These are phyloP conservation scores for Danionella cerebrum DNA, from an alignment of 2,113 vertebrate genomes.

Conservation along the genomic window DNA sequence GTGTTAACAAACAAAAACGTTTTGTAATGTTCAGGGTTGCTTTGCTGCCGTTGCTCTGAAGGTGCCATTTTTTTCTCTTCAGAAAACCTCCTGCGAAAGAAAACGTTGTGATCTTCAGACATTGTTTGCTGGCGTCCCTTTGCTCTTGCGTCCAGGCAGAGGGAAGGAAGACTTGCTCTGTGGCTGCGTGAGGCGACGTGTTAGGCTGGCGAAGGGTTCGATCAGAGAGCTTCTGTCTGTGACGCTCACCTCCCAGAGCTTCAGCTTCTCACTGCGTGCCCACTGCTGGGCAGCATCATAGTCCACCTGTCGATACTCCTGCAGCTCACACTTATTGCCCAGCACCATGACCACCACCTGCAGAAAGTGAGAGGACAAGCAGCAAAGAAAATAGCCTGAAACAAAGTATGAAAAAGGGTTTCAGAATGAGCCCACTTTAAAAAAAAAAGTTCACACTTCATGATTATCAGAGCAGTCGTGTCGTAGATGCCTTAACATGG, in stretches of 20 bases:
- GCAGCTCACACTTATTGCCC: constrained; percentile 86
- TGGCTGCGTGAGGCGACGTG: constrained; percentile 86
- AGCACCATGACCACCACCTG: constrained; percentile 83
- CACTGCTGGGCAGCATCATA: constrained; percentile 81
- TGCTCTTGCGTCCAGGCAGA: constrained; percentile 84
- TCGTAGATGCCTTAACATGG: too few relatives aligned
- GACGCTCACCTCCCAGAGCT: constrained; percentile 91
- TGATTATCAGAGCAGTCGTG: too few relatives aligned
- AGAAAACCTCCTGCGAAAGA: too few relatives aligned
- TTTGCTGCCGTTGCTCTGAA: too few relatives aligned
- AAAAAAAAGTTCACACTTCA: too few relatives aligned
- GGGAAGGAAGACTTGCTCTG: constrained; percentile 91
- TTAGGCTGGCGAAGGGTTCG: constrained; percentile 84
- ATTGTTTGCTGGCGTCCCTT: constrained; percentile 76
- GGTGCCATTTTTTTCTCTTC: too few relatives aligned
- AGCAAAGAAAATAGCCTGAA: too few relatives aligned
- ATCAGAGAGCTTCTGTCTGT: constrained; percentile 76
- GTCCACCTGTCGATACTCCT: constrained; percentile 80
- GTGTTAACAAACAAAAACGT: too few relatives aligned
- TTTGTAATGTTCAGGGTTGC: too few relatives aligned
- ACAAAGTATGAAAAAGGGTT: too few relatives aligned
- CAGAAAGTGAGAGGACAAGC: background rate
- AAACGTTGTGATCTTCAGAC: constrained; percentile 52
- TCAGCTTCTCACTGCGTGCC: constrained; percentile 82
- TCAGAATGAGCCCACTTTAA: too few relatives aligned